phyloP scores from a whole-genome alignment of 2,113 vertebrate genomes.

The Phaetusa simplex region DNA sequence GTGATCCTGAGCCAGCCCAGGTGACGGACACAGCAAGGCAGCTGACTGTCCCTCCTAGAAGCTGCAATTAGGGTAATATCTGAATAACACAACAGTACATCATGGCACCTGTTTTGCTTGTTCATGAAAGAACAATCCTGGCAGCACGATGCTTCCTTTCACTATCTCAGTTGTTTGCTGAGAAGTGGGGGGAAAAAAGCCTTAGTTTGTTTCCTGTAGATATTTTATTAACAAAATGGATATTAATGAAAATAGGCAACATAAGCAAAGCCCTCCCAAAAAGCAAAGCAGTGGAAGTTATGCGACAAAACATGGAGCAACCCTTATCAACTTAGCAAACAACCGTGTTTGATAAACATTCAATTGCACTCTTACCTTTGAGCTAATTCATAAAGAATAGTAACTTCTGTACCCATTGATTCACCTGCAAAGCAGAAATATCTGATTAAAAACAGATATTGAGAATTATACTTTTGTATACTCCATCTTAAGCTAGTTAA shows the following conservation, averaged over 20 bases:
- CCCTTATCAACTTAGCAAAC: neutral
- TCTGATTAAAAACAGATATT: neutral
- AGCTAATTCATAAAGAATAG: slow-evolving; percentile 68
- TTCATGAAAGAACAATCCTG: neutral
- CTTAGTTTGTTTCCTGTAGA: neutral
- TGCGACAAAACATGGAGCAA: neutral
- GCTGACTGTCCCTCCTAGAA: neutral
- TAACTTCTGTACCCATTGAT: slow-evolving; percentile 70
- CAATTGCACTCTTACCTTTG: slow-evolving; percentile 75
- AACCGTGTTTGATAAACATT: neutral
- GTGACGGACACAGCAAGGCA: neutral
- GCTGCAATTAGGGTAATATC: neutral
- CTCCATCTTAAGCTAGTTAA: neutral
- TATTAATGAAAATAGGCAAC: neutral
- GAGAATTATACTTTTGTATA: neutral
- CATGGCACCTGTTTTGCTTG: neutral
- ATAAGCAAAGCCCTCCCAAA: neutral
- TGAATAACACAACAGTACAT: neutral
- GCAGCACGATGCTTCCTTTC: neutral
- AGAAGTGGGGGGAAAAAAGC: neutral
- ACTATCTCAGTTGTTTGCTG: neutral
- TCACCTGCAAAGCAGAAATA: slow-evolving; percentile 77
- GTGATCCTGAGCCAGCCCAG: neutral
- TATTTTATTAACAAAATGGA: neutral
- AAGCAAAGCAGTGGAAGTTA: neutral